Percentiles rank a stretch among this genome's conserved stretches.
Conservation (phyloP, 2,113 vertebrate species). For the Atlantisia rogersi region DNA sequence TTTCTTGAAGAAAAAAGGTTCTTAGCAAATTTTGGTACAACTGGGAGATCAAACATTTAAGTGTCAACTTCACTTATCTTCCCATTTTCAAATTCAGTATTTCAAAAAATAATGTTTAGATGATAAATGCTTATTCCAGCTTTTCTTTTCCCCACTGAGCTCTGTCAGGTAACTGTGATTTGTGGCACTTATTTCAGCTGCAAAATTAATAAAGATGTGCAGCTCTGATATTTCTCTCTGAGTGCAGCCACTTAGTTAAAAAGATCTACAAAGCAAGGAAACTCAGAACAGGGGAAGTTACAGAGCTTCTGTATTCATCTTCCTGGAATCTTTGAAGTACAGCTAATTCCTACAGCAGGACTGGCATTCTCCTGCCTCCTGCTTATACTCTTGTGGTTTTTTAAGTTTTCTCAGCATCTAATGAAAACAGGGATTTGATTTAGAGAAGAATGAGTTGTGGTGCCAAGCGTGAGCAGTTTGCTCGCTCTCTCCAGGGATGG, state of each 20-base stretch:
- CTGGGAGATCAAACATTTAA: neutral
- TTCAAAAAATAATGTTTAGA: neutral
- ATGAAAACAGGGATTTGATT: neutral
- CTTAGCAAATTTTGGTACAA: neutral
- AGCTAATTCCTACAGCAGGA: neutral
- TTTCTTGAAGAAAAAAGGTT: neutral
- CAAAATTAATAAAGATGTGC: neutral
- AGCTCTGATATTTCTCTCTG: neutral
- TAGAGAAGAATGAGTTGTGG: neutral
- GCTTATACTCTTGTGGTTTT: neutral
- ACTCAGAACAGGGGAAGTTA: neutral
- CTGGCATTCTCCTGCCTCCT: neutral
- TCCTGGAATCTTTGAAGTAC: neutral
- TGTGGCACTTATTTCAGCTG: constrained; percentile 27
- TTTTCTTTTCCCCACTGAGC: neutral
- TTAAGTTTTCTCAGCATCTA: neutral
- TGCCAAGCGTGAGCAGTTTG: neutral
- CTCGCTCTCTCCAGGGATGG: neutral
- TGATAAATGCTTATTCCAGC: neutral
- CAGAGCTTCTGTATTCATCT: neutral
- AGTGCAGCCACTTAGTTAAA: neutral
- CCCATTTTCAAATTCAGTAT: neutral
- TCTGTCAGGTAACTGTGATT: neutral
- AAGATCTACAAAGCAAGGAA: neutral
- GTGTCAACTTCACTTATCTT: neutral